Conservation (phyloP, 2,113 vertebrate species). For the Empidonax alnorum region DNA sequence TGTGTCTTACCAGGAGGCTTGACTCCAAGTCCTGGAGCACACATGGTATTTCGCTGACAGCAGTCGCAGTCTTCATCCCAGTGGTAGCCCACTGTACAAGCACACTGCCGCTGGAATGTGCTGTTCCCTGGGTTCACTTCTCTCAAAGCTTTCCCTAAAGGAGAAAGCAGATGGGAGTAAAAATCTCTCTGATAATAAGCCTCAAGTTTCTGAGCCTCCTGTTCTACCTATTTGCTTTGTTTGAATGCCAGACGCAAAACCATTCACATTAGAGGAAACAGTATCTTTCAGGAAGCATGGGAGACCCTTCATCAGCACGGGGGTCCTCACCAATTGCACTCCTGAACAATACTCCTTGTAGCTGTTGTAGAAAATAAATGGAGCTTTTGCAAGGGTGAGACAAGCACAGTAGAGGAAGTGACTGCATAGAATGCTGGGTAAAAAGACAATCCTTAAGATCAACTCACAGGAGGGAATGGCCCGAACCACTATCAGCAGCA, state of each 20-base stretch:
- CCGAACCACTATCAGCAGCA: not conserved
- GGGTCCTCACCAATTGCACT: not conserved
- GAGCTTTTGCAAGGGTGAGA: not conserved
- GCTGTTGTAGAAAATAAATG: not conserved
- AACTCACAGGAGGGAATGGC: not conserved
- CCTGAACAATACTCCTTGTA: not conserved
- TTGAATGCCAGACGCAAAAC: not conserved
- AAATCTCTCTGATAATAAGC: not conserved
- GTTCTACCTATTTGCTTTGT: not conserved
- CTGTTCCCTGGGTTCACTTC: slow-evolving; percentile 77
- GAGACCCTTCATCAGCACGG: not conserved
- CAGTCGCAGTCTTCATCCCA: slow-evolving; percentile 88
- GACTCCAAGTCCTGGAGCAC: slow-evolving; percentile 80
- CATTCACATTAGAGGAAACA: not conserved
- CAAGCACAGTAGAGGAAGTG: not conserved
- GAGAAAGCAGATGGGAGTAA: slow-evolving; percentile 12
- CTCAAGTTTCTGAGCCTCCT: not conserved
- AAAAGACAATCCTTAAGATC: not conserved
- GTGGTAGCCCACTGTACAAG: slow-evolving; percentile 81
- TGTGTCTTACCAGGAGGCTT: slow-evolving; percentile 68
- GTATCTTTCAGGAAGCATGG: not conserved
- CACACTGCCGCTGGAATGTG: slow-evolving; percentile 80
- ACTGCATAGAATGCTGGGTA: not conserved
- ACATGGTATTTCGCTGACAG: slow-evolving; percentile 83
- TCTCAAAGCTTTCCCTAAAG: slow-evolving; percentile 84